Evolutionary conservation across 1,140 invertebrate species (phyloP), one percentile per base, ranked within the genome.

Genomic region (Delia radicum): DNA sequence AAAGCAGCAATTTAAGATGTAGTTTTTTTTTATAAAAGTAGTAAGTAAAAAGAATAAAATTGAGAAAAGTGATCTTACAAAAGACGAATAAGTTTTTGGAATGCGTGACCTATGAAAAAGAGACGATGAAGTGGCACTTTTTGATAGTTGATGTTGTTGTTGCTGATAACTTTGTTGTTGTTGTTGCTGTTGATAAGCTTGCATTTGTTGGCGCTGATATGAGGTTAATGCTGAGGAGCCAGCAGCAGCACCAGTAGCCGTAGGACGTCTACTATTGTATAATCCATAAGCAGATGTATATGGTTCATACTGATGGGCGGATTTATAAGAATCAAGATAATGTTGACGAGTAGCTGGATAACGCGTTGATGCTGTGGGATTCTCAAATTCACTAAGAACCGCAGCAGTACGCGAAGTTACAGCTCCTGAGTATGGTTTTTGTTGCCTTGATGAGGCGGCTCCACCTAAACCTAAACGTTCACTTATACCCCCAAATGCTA

Each of bases 81-180:
- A 86, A 78, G 85, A 82, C 79, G 83, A 85, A 78, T 84, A 82
- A 78, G 85, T 85, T 81, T 84, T 86, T 84, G 85, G 83, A 86
- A 86, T 86, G 84, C 85, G 85, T 80, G 85, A 86, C 80, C 82
- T 85, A 78, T 85, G 78, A 77, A 85, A 84, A 77, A 85, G 78
- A 75, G 84, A 82, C 77, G 85, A 79, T 72, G 81, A 81, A 71
- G 83, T 85, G 78, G 85, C 81, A 75, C 83, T 83, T 78, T 86
- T 86, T 8, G 82, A 77, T 77, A 85, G 78, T 79, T 78, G 73
- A 75, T 85, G 81, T 15, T 82, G 81, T 74, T 84, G 83, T 65
- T 82, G 79, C 74, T 81, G 81, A 62, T 85, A 81, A 13, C 46
- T 65, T 37, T 76, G 72, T n/a, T 75, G 77, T 26, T 75, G 77